Evolutionary conservation across 1,140 invertebrate species (phyloP).

Genomic region (Penaeus indicus): DNA sequence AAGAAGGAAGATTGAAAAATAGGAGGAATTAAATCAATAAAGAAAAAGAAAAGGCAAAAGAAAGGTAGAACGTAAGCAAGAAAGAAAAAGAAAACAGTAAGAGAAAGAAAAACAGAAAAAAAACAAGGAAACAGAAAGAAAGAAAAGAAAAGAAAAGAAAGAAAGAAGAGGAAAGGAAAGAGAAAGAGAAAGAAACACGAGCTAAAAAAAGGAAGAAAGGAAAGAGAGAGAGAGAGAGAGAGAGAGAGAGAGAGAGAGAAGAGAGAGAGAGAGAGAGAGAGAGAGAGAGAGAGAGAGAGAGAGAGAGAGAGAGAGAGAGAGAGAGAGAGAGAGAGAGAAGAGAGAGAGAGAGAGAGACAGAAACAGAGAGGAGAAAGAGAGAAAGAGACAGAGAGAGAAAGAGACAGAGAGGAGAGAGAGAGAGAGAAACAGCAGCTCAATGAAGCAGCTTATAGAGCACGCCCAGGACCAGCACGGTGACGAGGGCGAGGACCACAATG

Average conservation of each 20-base stretch:
- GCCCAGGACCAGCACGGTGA: conserved; percentile 81
- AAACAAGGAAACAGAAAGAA: neutral
- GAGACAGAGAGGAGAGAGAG: conserved; percentile 10
- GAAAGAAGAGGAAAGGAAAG: neutral
- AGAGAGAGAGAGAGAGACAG: no score
- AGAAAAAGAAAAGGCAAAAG: neutral
- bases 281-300: no score
- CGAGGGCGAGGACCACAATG: conserved; percentile 78
- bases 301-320: no score
- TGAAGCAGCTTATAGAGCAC: conserved; percentile 82
- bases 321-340: no score
- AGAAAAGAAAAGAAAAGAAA: neutral
- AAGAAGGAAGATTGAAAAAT: neutral
- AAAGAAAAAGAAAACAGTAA: neutral
- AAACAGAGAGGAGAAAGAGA: neutral
- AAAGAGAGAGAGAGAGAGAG: neutral
- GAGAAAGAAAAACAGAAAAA: neutral
- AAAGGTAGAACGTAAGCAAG: neutral
- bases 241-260: no score
- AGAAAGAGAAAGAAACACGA: neutral
- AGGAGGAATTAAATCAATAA: neutral
- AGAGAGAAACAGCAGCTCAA: conserved; percentile 1
- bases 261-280: no score
- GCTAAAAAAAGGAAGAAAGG: neutral
- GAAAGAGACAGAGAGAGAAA: neutral